Conservation (phyloP, 2,113 vertebrate species). For the Ophthalmolycus amberensis region DNA sequence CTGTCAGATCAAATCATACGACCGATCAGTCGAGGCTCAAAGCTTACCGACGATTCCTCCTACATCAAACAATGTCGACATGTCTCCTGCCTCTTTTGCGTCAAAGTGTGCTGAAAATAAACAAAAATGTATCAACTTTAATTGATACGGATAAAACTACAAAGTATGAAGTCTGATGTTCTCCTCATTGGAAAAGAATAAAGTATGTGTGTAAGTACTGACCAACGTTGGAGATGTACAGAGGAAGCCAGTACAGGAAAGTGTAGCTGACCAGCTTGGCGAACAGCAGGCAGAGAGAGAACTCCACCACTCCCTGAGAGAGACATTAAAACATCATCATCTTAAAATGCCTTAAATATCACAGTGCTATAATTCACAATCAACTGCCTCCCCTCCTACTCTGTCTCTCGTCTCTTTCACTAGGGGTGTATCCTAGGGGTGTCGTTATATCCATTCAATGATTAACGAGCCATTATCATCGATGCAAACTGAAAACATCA, state of each 20-base stretch:
- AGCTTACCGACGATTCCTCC: conserved; percentile 94
- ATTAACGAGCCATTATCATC: too few species aligned
- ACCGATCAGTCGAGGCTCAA: background rate
- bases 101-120: conserved; percentile 88
- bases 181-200: background rate
- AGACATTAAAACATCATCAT: conserved; percentile 23
- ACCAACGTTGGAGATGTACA: conserved; percentile 96
- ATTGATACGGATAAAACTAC: background rate
- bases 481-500: too few species aligned
- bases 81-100: conserved; percentile 91
- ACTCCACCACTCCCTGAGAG: conserved; percentile 93
- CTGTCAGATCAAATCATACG: background rate
- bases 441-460: background rate
- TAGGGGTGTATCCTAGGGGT: background rate
- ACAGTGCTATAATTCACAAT: background rate
- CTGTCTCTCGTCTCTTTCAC: background rate
- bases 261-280: conserved; percentile 99
- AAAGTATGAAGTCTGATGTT: background rate
- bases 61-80: conserved; percentile 95
- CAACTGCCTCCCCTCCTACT: background rate
- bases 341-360: background rate
- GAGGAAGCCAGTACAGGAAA: conserved; percentile 97
- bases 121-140: too few species aligned
- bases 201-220: conserved; percentile 65
- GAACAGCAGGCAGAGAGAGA: conserved; percentile 95